Evolutionary conservation across 2,797 vertebrate species (phyloP).

Genomic region (Amniataba percoides): DNA sequence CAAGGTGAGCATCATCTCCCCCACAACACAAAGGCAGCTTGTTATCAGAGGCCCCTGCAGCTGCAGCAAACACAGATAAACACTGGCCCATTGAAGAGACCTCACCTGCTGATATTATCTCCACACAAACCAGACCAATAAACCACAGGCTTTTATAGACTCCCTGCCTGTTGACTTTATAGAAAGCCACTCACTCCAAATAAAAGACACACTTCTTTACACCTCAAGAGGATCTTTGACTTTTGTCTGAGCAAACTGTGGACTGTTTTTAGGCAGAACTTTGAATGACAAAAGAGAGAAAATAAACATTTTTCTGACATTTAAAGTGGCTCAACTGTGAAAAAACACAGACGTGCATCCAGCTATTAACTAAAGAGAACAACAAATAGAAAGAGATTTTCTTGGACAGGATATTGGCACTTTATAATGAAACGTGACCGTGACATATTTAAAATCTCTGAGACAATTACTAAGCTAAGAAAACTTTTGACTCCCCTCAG

Average conservation of each 20-base stretch:
- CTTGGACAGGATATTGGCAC: neutral
- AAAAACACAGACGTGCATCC: neutral
- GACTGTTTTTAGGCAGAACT: neutral
- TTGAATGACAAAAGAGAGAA: neutral
- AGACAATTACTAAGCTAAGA: neutral
- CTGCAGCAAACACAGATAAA: slow-evolving; percentile 85
- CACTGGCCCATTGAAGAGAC: slow-evolving; percentile 77
- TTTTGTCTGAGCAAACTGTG: slow-evolving; percentile 28
- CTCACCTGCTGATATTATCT: slow-evolving; percentile 88
- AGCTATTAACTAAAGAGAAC: neutral
- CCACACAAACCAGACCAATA: slow-evolving; percentile 74
- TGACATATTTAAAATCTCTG: neutral
- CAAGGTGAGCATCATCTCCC: slow-evolving; percentile 61
- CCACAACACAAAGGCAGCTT: slow-evolving; percentile 61
- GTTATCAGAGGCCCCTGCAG: slow-evolving; percentile 80
- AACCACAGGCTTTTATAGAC: slow-evolving; percentile 80
- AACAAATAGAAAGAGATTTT: neutral
- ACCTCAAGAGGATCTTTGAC: slow-evolving; percentile 48
- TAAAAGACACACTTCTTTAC: slow-evolving; percentile 68
- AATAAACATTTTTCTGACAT: neutral
- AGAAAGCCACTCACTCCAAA: slow-evolving; percentile 68
- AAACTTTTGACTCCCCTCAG: neutral
- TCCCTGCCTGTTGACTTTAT: slow-evolving; percentile 75
- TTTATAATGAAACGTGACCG: neutral
- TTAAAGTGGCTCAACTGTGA: neutral